Conservation (phyloP, 2,888 invertebrate species). For the Pyrgus malvae region DNA sequence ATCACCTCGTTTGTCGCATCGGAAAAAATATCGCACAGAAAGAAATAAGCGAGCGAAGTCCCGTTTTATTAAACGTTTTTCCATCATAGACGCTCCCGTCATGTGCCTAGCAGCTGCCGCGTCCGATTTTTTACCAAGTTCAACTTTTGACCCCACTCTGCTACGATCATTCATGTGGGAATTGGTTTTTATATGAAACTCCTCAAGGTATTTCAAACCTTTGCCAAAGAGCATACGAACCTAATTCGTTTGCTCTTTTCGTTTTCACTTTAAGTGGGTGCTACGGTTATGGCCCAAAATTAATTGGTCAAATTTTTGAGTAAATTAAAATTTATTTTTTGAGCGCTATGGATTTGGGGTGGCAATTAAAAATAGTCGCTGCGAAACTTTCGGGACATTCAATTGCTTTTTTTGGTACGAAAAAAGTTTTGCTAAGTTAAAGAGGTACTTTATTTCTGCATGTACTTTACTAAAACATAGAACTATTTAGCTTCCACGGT, state of each 20-base stretch:
- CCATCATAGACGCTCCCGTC: conserved; percentile 44
- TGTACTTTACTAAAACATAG: no score
- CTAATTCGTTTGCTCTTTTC: conserved; percentile 40
- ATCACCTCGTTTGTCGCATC: conserved; percentile 32
- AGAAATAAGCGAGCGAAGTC: conserved; percentile 48
- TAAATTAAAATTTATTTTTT: conserved; percentile 21
- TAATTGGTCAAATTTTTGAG: conserved; percentile 51
- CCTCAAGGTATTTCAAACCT: conserved; percentile 56
- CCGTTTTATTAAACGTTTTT: conserved; percentile 62
- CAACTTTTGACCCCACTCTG: conserved; percentile 77
- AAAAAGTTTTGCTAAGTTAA: no score
- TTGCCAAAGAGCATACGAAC: conserved; percentile 44
- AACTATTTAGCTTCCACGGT: no score
- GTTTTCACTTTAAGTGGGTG: conserved; percentile 50
- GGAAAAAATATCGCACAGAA: conserved; percentile 48
- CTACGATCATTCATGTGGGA: conserved; percentile 77
- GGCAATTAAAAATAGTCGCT: conserved; percentile 3
- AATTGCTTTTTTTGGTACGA: no score
- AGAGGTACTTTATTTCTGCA: no score
- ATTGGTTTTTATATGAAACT: conserved; percentile 58
- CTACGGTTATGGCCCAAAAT: conserved; percentile 56
- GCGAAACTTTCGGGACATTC: no score
- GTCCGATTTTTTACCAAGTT: conserved; percentile 71
- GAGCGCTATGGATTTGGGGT: not conserved
- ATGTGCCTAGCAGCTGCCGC: conserved; percentile 71